A percentile compares a stretch with the other conserved stretches of the same genome.
phyloP scores from a whole-genome alignment of 2,797 vertebrate genomes.

The Mastacembelus armatus region DNA sequence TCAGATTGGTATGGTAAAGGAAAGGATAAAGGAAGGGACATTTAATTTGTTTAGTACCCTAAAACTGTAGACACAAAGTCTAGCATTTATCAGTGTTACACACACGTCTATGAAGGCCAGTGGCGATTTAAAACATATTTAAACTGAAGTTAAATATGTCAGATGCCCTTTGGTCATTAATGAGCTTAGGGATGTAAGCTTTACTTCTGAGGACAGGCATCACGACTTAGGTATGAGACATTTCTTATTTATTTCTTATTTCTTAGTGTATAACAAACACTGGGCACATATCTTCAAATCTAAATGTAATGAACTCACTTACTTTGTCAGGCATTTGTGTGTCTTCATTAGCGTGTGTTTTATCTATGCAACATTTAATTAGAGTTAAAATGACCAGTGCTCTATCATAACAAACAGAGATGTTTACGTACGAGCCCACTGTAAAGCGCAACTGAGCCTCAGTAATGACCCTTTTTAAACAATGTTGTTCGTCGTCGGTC shows the following conservation, averaged over 20 bases:
- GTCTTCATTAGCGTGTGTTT: conserved; percentile 13
- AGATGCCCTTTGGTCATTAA: background rate
- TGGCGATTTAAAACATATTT: conserved; percentile 9
- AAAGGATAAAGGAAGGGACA: too few relatives aligned
- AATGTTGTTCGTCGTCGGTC: conserved; percentile 57
- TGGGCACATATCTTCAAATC: background rate
- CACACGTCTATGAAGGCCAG: background rate
- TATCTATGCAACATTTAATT: conserved; percentile 19
- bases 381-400: conserved; percentile 1
- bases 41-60: conserved; percentile 23
- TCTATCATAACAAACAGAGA: conserved; percentile 12
- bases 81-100: conserved; percentile 1
- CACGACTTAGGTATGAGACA: background rate
- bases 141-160: background rate
- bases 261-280: too few relatives aligned
- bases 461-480: conserved; percentile 57
- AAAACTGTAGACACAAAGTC: conserved; percentile 7
- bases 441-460: conserved; percentile 34
- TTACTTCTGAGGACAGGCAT: background rate
- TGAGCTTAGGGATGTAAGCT: background rate
- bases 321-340: conserved; percentile 3
- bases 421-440: conserved; percentile 32
- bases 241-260: background rate
- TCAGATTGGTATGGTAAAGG: conserved; percentile 5
- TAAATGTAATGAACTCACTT: background rate